phyloP scores from a whole-genome alignment of 2,888 invertebrate species.

The Tenthredo distinguenda region DNA sequence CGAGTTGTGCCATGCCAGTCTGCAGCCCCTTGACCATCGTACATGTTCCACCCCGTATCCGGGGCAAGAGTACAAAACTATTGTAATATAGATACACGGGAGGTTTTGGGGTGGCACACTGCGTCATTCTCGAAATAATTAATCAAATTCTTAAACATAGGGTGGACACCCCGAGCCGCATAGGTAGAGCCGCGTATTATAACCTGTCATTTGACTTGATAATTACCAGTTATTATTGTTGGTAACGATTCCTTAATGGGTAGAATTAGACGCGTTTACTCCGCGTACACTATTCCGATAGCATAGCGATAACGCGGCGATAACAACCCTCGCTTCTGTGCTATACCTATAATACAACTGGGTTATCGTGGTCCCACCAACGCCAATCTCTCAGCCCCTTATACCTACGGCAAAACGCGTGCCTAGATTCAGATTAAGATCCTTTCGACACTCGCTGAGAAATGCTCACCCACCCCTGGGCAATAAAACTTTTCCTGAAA shows the following conservation, averaged over 20 bases:
- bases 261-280: slow-evolving; percentile 47
- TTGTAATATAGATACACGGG: background rate
- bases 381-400: slow-evolving; percentile 14
- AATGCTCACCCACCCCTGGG: background rate
- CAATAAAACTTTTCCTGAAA: background rate
- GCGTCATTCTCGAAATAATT: slow-evolving; percentile 70
- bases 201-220: slow-evolving; percentile 39
- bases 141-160: slow-evolving; percentile 71
- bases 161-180: slow-evolving; percentile 56
- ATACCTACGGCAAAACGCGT: slow-evolving; percentile 6
- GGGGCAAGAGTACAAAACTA: background rate
- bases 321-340: slow-evolving; percentile 21
- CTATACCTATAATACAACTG: slow-evolving; percentile 34
- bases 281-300: slow-evolving; percentile 17
- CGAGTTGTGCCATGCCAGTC: slow-evolving; percentile 51
- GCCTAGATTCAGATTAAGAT: slow-evolving; percentile 41
- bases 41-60: background rate
- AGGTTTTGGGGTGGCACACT: slow-evolving; percentile 48
- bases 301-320: slow-evolving; percentile 30
- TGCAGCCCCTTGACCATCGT: background rate
- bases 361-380: slow-evolving; percentile 4
- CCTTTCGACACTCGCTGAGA: slow-evolving; percentile 38
- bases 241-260: slow-evolving; percentile 47
- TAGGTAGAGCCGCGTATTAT: background rate
- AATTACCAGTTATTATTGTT: slow-evolving; percentile 42